Base-by-base conservation (phyloP, 53 echinoderm and acorn worm genomes). In the Astropecten irregularis region DNA sequence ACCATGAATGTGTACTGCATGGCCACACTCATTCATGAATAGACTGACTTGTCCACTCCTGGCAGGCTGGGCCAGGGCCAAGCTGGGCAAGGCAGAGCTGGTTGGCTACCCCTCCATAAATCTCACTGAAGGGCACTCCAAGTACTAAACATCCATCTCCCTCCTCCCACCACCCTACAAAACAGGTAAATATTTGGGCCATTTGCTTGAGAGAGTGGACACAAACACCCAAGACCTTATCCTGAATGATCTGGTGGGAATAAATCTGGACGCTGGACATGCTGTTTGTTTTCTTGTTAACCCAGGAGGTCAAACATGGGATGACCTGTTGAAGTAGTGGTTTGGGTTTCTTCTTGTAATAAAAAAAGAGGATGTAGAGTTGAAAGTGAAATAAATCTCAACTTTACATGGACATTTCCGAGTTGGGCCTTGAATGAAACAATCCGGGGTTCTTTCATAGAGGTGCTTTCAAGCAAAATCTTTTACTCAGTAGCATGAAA, bases 241-340 rank as follows among this genome's bases (percentile, higher is more conserved):
- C 37, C 59, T 30, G 29, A 8, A 3, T 28, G 59, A 11, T 1
- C 36, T 29, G 40, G 56, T 18, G 31, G 3, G 39, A 76, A 76
- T 76, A 76, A 76, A 76, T 76, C 76, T 76, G 8, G 27, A 3
- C 7, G 21, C 25, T 76, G 58, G 76, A 58, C 76, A 76, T 57
- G 30, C 58, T 76, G 76, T 76, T 76, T 76, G 76, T 58, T 76
- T 76, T 76, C 40, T 38, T 56, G 55, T 15, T 56, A n/a, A 22
- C 76, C 18, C 38, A 38, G 30, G 27, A 76, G 58, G 76, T 58
- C 76, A 56, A 76, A 40, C 26, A 76, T 27, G 40, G 54, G 52
- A 20, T 1, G 3, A 18, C 1, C 22, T 20, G 54, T 31, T 10
- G 11, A 9, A 29, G 33, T 2, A 61, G 33, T 32, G 11, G 62